Evolutionary conservation across 1,140 invertebrate species (phyloP).

Genomic region (Scylla paramamosain): DNA sequence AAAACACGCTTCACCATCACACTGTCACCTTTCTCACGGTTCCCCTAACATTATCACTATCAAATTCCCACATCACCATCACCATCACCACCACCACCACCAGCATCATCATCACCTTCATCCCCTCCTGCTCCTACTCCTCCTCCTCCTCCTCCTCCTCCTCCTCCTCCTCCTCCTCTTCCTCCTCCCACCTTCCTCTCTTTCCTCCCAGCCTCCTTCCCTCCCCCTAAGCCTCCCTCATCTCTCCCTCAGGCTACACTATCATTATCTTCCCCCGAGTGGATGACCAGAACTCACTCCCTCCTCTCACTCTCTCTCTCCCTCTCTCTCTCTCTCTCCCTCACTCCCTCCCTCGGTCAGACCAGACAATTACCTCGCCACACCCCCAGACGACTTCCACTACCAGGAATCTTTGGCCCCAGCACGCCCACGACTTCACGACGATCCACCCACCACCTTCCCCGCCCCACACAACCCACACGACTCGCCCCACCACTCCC

Average conservation of each 20-base stretch:
- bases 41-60: too few relatives aligned
- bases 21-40: too few relatives aligned
- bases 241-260: neutral
- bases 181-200: neutral
- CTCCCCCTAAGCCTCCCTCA: neutral
- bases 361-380: conserved; percentile 46
- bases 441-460: neutral
- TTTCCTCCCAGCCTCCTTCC: too few relatives aligned
- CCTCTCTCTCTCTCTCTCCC: too few relatives aligned
- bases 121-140: neutral
- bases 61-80: too few relatives aligned
- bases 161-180: neutral
- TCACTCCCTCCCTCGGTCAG: conserved; percentile 28
- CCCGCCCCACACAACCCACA: neutral
- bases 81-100: too few relatives aligned
- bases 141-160: neutral
- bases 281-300: conserved; percentile 35
- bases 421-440: neutral
- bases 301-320: too few relatives aligned
- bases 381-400: neutral
- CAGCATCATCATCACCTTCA: too few relatives aligned
- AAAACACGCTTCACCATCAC: too few relatives aligned
- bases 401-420: neutral
- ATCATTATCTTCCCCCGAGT: conserved; percentile 1
- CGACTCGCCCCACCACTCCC: neutral